Evolutionary conservation across 2,888 invertebrate species (phyloP).

Genomic region (Tetramorium bicarinatum): DNA sequence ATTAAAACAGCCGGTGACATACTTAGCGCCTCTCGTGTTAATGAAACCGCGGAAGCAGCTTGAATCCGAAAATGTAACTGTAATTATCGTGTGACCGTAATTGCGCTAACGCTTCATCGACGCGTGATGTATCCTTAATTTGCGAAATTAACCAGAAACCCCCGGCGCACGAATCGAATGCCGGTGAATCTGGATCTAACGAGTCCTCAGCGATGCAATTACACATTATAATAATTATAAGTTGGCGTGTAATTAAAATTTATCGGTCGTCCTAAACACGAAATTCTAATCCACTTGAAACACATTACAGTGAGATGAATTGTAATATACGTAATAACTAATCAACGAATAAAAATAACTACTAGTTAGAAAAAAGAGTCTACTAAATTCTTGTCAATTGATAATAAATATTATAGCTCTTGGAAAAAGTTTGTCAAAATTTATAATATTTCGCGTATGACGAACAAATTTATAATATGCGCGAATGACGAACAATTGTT

Average conservation of each 20-base stretch:
- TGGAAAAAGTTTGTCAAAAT: not conserved
- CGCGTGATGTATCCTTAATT: conserved; percentile 52
- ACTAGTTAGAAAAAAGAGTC: not conserved
- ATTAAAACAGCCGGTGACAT: conserved; percentile 33
- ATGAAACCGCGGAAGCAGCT: conserved; percentile 32
- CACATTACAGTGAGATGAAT: not conserved
- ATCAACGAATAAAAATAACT: not conserved
- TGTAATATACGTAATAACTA: not conserved
- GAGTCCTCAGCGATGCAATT: conserved; percentile 21
- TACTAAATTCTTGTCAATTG: not conserved
- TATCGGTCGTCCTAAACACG: not conserved
- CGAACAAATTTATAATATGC: no score
- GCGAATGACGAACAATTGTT: not conserved
- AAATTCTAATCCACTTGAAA: not conserved
- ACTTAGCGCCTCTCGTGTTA: conserved; percentile 41
- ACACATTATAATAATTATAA: conserved; percentile 30
- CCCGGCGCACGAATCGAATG: conserved; percentile 26
- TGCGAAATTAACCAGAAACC: conserved; percentile 47
- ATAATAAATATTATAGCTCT: not conserved
- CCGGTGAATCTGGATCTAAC: conserved; percentile 17
- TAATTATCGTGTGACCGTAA: conserved; percentile 50
- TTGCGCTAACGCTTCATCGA: conserved; percentile 49
- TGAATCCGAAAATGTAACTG: conserved; percentile 25
- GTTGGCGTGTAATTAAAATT: conserved; percentile 38
- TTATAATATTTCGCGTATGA: not conserved